Evolutionary conservation across 2,888 invertebrate genomes (phyloP).

Genomic region (Tipula helvola): DNA sequence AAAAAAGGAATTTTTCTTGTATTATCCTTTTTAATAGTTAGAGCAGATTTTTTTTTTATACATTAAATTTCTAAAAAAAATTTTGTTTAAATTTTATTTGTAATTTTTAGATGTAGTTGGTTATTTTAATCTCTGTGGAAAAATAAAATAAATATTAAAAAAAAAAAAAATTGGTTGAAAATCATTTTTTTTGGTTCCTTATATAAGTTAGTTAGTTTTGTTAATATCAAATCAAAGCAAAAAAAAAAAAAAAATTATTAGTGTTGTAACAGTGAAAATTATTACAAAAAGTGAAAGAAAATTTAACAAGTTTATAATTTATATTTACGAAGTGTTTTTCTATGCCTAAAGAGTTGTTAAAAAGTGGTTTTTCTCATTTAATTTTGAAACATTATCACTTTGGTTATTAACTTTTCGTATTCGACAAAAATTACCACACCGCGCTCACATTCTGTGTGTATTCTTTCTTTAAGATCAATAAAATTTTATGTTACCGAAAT

Average conservation of each 20-base stretch:
- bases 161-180: neutral
- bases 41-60: neutral
- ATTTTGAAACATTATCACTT: neutral
- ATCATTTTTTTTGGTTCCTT: neutral
- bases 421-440: neutral
- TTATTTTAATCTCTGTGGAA: neutral
- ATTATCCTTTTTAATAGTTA: neutral
- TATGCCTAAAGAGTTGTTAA: neutral
- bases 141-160: neutral
- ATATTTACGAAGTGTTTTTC: neutral
- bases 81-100: neutral
- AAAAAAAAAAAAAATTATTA: neutral
- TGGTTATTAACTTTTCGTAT: neutral
- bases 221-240: neutral
- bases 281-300: neutral
- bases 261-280: neutral
- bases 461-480: neutral
- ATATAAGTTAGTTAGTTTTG: neutral
- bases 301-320: neutral
- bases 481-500: neutral
- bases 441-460: neutral
- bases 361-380: neutral
- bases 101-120: neutral
- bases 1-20: neutral
- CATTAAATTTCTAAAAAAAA: neutral